Evolutionary conservation across 2,797 vertebrate genomes (phyloP), one percentile per base, ranked within the genome.

Genomic region (Etheostoma perlongum): DNA sequence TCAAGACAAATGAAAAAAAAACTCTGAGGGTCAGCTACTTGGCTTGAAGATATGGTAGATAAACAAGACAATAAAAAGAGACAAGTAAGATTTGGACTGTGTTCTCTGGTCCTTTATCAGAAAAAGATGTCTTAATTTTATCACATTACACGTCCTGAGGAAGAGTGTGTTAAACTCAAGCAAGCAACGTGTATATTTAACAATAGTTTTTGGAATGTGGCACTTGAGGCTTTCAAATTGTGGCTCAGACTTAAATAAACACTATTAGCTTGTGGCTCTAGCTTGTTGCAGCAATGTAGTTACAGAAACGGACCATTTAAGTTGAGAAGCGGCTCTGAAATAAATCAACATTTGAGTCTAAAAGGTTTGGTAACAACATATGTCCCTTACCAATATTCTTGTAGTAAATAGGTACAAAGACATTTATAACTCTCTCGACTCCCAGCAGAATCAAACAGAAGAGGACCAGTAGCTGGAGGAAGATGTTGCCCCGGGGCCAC

Each of bases 351-450:
- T 36, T 46, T 18, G 5, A 60, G 40, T 53, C 14, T n/a, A 19
- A 2, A 19, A 9, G 12, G 18, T 40, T 55, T 6, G 1, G 3
- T 25, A 46, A 70, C 0, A 67, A 30, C 19, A 0, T 1, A 0
- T 4, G 0, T 23, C 44, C 6, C 94, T 95, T 91, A 99, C 98
- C 97, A 0, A 99, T 99, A 70, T 97, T 90, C 86, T 96, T 99
- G 90, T 94, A 98, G 94, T 94, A 99, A 91, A 99, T 96, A 2
- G 98, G 98, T 6, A 99, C 97, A 0, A 98, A 98, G 83, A 99
- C 89, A 0, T 99, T 99, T 83, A 99, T 90, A 27, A 48, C 97
- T 4, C 98, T 89, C 83, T 99, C 98, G 10, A 95, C 1, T n/a
- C 92, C 98, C 90, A 99, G 96, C 78, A 99, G 93, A 0, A 83